Percentiles rank a stretch among this genome's conserved stretches.
Conservation (phyloP, 2,797 vertebrate genomes). For the Peromyscus eremicus region DNA sequence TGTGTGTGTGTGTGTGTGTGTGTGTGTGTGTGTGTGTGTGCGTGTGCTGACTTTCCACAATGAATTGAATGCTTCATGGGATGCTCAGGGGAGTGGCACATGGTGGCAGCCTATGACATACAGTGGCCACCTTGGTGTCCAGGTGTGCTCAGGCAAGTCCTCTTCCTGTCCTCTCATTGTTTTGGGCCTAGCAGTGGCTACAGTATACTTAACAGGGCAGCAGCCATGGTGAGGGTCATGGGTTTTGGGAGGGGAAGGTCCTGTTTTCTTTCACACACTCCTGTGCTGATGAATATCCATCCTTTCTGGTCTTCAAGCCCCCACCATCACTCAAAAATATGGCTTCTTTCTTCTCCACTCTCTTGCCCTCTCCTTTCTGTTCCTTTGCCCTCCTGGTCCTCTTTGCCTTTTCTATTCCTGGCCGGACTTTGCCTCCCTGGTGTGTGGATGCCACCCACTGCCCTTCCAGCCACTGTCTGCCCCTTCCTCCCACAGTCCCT, state of each 20-base stretch:
- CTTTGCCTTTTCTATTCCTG: background rate
- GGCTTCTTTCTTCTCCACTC: background rate
- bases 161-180: no score
- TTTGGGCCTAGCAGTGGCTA: slow-evolving; percentile 43
- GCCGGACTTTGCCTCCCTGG: background rate
- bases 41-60: background rate
- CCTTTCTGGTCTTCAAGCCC: background rate
- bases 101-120: background rate
- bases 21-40: background rate
- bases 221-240: background rate
- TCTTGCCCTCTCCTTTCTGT: background rate
- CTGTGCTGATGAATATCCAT: background rate
- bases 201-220: slow-evolving; percentile 59
- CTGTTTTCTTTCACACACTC: background rate
- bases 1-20: background rate
- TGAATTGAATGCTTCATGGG: background rate
- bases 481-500: background rate
- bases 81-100: background rate
- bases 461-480: background rate
- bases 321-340: background rate
- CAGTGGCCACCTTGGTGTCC: slow-evolving; percentile 15
- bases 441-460: background rate
- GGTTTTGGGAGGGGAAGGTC: background rate
- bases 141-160: slow-evolving; percentile 54
- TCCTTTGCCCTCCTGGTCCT: background rate